phyloP scores from a whole-genome alignment of 1,140 invertebrate genomes.

The Lethrus apterus region DNA sequence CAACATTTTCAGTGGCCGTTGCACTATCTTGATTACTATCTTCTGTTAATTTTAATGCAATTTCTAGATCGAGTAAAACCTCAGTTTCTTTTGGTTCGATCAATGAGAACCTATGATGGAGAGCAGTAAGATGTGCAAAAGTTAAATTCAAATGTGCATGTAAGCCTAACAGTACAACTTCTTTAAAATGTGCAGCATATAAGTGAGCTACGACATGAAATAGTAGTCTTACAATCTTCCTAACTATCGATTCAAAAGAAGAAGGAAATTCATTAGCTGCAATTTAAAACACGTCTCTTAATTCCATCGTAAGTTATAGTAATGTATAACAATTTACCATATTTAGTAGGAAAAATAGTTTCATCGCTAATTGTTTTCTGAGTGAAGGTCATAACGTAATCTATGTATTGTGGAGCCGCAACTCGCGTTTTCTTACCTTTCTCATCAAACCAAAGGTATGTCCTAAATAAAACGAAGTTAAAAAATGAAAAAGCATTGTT shows the following conservation, averaged over 20 bases:
- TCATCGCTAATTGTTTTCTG: slow-evolving; percentile 97
- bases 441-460: slow-evolving; percentile 97
- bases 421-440: slow-evolving; percentile 96
- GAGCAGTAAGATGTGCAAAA: slow-evolving; percentile 90
- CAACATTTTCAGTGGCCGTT: slow-evolving; percentile 23
- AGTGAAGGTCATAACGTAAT: slow-evolving; percentile 97
- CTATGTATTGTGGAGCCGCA: slow-evolving; percentile 95
- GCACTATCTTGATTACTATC: slow-evolving; percentile 31
- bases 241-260: slow-evolving; percentile 88
- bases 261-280: slow-evolving; percentile 90
- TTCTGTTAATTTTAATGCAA: slow-evolving; percentile 58
- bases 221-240: slow-evolving; percentile 91
- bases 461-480: slow-evolving; percentile 50
- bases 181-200: slow-evolving; percentile 95
- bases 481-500: neutral
- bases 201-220: slow-evolving; percentile 97
- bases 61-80: slow-evolving; percentile 78
- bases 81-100: slow-evolving; percentile 95
- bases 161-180: slow-evolving; percentile 84
- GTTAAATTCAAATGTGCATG: slow-evolving; percentile 94
- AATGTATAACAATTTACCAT: slow-evolving; percentile 65
- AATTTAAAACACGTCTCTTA: too few species aligned
- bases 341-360: slow-evolving; percentile 96
- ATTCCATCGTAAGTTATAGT: neutral
- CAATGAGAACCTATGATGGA: slow-evolving; percentile 82